phyloP scores from a whole-genome alignment of 2,113 vertebrate species.

The Chloebia gouldiae region DNA sequence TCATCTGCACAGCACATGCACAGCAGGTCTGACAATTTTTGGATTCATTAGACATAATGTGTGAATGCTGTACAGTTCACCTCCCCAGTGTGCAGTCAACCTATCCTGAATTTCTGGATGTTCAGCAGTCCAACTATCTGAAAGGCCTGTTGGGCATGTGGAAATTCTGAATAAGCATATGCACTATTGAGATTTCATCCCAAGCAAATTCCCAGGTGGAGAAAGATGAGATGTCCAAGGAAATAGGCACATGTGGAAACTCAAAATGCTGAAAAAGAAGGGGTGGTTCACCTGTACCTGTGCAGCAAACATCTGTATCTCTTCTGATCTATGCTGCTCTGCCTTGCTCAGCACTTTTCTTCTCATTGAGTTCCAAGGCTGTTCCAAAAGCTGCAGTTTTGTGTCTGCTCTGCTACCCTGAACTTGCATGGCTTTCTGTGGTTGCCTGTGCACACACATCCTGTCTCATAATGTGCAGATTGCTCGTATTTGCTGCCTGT shows the following conservation, averaged over 20 bases:
- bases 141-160: neutral
- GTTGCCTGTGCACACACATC: neutral
- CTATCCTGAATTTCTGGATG: constrained; percentile 19
- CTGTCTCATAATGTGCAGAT: neutral
- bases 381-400: neutral
- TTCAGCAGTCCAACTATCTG: neutral
- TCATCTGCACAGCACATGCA: neutral
- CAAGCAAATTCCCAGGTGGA: neutral
- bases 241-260: neutral
- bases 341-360: neutral
- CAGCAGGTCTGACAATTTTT: constrained; percentile 6
- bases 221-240: neutral
- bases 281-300: neutral
- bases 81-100: neutral
- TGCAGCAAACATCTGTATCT: neutral
- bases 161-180: neutral
- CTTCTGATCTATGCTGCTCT: neutral
- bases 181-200: neutral
- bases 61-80: neutral
- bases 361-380: neutral
- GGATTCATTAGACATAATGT: neutral
- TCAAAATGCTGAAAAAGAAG: neutral
- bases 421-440: neutral
- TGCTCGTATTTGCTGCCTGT: neutral
- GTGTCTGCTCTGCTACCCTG: neutral